Base-by-base conservation (phyloP, 2,113 vertebrate species). In the Prinia subflava region DNA sequence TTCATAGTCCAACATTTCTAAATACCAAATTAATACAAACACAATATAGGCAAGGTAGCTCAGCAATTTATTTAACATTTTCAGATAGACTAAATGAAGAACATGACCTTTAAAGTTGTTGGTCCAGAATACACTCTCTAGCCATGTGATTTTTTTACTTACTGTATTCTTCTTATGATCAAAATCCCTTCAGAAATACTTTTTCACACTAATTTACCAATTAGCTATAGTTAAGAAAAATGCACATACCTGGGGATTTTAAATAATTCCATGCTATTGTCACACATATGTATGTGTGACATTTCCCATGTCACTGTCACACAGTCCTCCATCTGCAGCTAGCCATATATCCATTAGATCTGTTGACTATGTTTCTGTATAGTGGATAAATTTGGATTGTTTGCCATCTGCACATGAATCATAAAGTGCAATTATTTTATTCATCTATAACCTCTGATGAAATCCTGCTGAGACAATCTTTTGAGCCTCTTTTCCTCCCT, bases 11-110 rank as follows among this genome's bases (percentile, higher is more conserved):
- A 85, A 41, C 27, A 74, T 41, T 83, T 62, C 42, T 80, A 35
- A 93, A 80, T 50, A 44, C 8, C 12, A 53, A 86, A 90, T 88
- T 92, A 78, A 71, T 63, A 70, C 18, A 87, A 94, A 76, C 15
- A 57, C 28, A 83, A 20, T 18, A 47, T 13, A 83, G 14, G 57
- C 39, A 86, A 86, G 24, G 15, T 20, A 92, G 19, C 10, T 70
- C 24, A 86, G 60, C 27, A 95, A 90, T 88, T 95, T 92, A 83
- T 88, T 90, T 93, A 90, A 90, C 75, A 94, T 93, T 94, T 94
- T 77, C 28, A 37, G 60, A 50, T 56, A 83, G n/a, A 83, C 12
- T 92, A 78, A 89, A 89, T 74, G 11, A 90, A 83, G 56, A 83
- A 78, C 31, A 39, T 86, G 79, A 90, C 79, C 76, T 93, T 95